Base-by-base conservation (phyloP, 1,140 invertebrate genomes). In the Agrypnia vestita region DNA sequence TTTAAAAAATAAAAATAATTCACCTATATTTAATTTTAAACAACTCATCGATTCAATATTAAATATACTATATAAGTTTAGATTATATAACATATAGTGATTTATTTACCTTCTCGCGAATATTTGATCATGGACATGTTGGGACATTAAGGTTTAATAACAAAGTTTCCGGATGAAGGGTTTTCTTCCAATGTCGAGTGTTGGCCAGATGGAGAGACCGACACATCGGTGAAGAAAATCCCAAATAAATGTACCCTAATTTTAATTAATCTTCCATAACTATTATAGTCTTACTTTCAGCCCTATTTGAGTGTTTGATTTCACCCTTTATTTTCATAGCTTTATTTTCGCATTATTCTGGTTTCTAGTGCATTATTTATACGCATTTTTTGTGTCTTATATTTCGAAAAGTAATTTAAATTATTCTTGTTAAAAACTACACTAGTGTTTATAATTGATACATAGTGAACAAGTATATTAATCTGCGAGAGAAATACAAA, bases 241-340 rank as follows among this genome's bases (percentile, higher is more conserved):
- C 67, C 67, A 13, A 51, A 51, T 51, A 71, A 71, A 71, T 19
- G 35, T 49, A 13, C 55, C 74, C 43, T 67, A 77, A n/a, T n/a
- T n/a, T n/a, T n/a, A n/a, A n/a, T n/a, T n/a, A n/a, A 77, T 62
- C 75, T 67, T 77, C 75, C 43, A 77, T 77, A 77, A 77, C 67
- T 77, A 69, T 77, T 77, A 47, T 55, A 61, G 75, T 69, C 59
- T 49, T 8, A n/a, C 61, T 53, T 64, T 47, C 55, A 25, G 17
- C 56, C 49, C 11, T 49, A 47, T 55, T 55, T 49, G 56, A 61
- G 44, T 77, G 67, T 76, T 61, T 25, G 0, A 47, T 76, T 76
- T 62, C 44, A n/a, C 74, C 55, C 21, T 21, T n/a, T n/a, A n/a
- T n/a, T n/a, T n/a, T 4, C 17, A 8, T 13, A 8, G 17, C 35